Base-by-base conservation (phyloP, 2,113 vertebrate genomes). In the Salminus brasiliensis region DNA sequence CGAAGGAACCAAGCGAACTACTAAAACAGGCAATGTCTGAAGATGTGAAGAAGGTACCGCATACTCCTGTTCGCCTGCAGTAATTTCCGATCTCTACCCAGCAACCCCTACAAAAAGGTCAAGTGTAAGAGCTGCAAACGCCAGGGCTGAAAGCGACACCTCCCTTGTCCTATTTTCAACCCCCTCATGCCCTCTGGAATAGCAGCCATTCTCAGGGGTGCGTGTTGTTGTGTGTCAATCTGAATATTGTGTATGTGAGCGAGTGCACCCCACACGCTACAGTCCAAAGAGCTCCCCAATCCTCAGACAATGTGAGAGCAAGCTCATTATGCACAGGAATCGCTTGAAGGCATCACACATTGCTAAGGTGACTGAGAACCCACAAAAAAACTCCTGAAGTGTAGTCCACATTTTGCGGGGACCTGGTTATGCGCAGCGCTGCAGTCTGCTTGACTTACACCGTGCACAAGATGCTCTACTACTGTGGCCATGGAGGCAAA, bases 141-240 rank as follows among this genome's bases (percentile, higher is more conserved):
- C 74, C 84, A 81, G 47, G 63, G 71, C 82, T 91, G 88, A 91
- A 93, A 93, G 85, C 65, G 88, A 93, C 89, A 91, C 90, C 89
- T 88, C 81, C 88, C 89, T 89, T 91, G 89, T 88, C 88, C 88
- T 93, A 92, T 93, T 93, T 93, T 87, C 78, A 91, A 89, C 87
- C 59, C 60, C 78, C 81, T 76, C 74, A 52, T 82, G 81, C 83
- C 86, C 83, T 78, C 84, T 73, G 81, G 79, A 87, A 81, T 86
- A 83, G 82, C 45, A 88, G 85, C 63, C 84, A 88, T 88, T 89
- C 84, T 87, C 68, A 57, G 36, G 59, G 73, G 75, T 72, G 80
- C 36, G 83, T 55, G 29, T 53, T 32, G 29, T 5, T 57, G 16
- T 57, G 47, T 53, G 41, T 21, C 5, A 25, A 52, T 59, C 36